Evolutionary conservation across 1,140 invertebrate species (phyloP), one percentile per base, ranked within the genome.

Genomic region (Lutraria rhynchaena): DNA sequence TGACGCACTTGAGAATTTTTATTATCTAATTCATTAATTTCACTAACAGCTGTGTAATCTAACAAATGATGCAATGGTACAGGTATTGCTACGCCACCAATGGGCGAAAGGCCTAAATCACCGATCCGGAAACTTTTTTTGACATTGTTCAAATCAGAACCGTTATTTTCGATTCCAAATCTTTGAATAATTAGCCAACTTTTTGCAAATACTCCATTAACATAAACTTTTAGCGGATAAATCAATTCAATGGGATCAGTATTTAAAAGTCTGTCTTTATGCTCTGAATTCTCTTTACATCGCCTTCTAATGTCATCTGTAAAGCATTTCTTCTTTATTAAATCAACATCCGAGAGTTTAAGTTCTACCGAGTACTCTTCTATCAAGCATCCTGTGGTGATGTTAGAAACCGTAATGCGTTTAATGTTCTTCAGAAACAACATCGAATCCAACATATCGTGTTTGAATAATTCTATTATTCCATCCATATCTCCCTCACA

Each of bases 51-150:
- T 7, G 37, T 15, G 15, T 41, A 41, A 7, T 5, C 15, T 7
- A 15, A 7, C 37, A 7, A 7, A 5, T 15, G 5, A 41, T 41
- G 37, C 5, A 41, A 41, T 41, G 15, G 15, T 41, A 15, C 15
- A 29, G 63, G 63, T 46, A 67, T 31, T 19, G 63, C 63, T 7
- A 67, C 41, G n/a, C 44, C 41, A 31, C 44, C 63, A 24, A 46
- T 24, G 5, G 63, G 44, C 15, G 44, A 31, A 3, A 17, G 22
- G 0, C 41, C 41, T 19, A 67, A 35, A 51, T 67, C 63, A 1
- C 41, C 41, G 15, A 5, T 24, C 49, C 49, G 44, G 1, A 65
- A 29, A 5, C 31, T 65, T 35, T 5, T 9, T 49, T 27, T 49
- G 2, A 49, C 19, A 31, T 5, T 29, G 4, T 51, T 22, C 11